Evolutionary conservation across 1,140 invertebrate species (phyloP), one percentile per base, ranked within the genome.

Genomic region (Gerris buenoi): DNA sequence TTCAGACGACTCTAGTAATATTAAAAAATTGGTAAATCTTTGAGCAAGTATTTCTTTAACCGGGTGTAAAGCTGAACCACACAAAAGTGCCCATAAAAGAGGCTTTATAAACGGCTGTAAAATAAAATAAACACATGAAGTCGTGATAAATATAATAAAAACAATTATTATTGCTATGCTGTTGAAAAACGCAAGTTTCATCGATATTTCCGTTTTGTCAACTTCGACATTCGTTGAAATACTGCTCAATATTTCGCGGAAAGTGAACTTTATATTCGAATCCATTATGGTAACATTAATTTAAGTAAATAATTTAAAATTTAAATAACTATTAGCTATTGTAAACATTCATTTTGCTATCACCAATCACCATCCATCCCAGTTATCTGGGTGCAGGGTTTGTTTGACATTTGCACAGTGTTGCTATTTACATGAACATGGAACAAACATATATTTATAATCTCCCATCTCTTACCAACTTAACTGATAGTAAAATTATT

Each of bases 51-150:
- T 85, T 66, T 85, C 81, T 74, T 97, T 97, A 71, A 95, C 88
- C 0, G 93, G 93, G 77, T 94, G 89, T 26, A 97, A 80, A 33
- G 93, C 87, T 10, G 90, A 91, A 15, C 93, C 93, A 76, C 93
- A 92, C 18, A 98, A 77, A 61, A 97, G 78, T 2, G 95, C 94
- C 95, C 95, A 98, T 67, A 97, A 82, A 29, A 98, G 75, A 0
- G 95, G 91, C 72, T 91, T 88, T 22, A 97, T 83, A 78, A 97
- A 98, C 0, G 93, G 91, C 74, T 91, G 87, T 2, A 97, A 77
- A 62, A 93, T 87, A 68, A 88, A 84, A 74, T 91, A 95, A 18
- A 95, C 81, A 2, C 90, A 89, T 72, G 86, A 88, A 26, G 85
- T 81, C 14, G 87, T 88, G 1, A 71, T 23, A n/a, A 61, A 57